Evolutionary conservation across 2,888 invertebrate species (phyloP).

Genomic region (Gibbula magus): DNA sequence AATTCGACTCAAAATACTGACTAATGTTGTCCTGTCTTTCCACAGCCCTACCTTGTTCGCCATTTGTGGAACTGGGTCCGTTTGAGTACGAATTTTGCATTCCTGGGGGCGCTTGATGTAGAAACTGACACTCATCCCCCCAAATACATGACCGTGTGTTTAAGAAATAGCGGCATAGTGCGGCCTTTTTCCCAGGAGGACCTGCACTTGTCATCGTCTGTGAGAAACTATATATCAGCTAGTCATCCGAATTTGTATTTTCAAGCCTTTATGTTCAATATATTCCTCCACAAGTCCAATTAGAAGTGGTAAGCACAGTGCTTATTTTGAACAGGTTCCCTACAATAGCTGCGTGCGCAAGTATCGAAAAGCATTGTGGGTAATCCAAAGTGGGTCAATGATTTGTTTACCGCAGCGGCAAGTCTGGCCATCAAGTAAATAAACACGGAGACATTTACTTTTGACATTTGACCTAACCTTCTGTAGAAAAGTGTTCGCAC

Average conservation of each 20-base stretch:
- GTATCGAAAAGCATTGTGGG: conserved; percentile 46
- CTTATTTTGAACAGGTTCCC: conserved; percentile 50
- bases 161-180: conserved; percentile 64
- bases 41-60: conserved; percentile 53
- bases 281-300: conserved; percentile 9
- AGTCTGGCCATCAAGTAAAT: conserved; percentile 4
- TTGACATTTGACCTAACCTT: neutral
- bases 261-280: neutral
- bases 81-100: conserved; percentile 49
- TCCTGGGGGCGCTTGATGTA: conserved; percentile 58
- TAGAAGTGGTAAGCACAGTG: conserved; percentile 14
- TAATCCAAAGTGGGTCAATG: conserved; percentile 26
- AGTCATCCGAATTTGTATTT: conserved; percentile 12
- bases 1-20: neutral
- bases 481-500: no score
- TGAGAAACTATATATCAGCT: conserved; percentile 19
- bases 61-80: conserved; percentile 46
- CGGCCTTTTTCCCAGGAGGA: conserved; percentile 57
- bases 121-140: conserved; percentile 67
- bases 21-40: neutral
- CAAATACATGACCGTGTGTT: conserved; percentile 62
- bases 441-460: neutral
- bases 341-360: conserved; percentile 47
- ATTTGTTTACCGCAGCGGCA: conserved; percentile 6
- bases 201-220: conserved; percentile 61